Percentiles rank a stretch among this genome's conserved stretches.
These are phyloP conservation scores for Periphyllus acericola DNA, from an alignment of 2,888 invertebrate species.

Conservation along the genomic window DNA sequence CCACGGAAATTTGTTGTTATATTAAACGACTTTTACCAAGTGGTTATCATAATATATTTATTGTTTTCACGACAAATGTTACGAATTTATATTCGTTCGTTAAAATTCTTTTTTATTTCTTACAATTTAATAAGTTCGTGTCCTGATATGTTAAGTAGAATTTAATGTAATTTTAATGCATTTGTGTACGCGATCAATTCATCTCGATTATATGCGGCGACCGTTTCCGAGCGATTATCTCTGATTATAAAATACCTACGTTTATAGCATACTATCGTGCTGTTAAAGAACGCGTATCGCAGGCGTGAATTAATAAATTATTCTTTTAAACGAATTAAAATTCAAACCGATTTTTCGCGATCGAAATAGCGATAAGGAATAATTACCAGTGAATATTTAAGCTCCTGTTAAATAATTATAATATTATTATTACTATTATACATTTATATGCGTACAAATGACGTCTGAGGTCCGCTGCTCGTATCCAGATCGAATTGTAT, in stretches of 20 bases:
- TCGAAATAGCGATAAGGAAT: not conserved
- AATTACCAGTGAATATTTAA: not conserved
- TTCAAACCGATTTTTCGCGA: not conserved
- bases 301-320: constrained; percentile 15
- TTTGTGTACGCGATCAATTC: constrained; percentile 23
- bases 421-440: not conserved
- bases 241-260: not conserved
- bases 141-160: constrained; percentile 36
- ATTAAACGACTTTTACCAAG: no score
- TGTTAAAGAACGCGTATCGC: not conserved
- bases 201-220: constrained; percentile 25
- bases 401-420: not conserved
- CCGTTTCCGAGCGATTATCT: not conserved
- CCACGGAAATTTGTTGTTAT: no score
- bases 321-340: not conserved
- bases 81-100: not conserved
- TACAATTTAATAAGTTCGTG: constrained; percentile 21
- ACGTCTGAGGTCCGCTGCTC: not conserved
- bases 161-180: constrained; percentile 47
- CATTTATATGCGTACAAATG: not conserved
- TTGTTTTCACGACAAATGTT: no score
- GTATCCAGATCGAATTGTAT: not conserved
- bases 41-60: no score
- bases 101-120: not conserved
- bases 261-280: not conserved